Percentiles rank a stretch among this genome's conserved stretches.
Conservation (phyloP, 2,888 invertebrate species). For the Zonitis immaculata region DNA sequence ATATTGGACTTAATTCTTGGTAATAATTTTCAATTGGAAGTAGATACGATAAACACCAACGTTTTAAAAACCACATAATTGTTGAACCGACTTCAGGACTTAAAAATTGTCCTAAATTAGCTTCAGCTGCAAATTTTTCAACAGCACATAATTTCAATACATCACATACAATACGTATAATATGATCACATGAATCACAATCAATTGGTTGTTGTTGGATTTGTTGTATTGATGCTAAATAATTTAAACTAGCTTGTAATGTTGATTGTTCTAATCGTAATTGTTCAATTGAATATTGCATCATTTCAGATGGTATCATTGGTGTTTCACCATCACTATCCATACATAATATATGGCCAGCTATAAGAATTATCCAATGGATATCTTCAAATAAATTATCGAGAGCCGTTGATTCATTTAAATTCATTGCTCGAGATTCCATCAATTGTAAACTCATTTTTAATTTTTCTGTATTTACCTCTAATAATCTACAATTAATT, state of each 20-base stretch:
- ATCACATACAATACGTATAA: conserved; percentile 61
- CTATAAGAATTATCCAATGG: conserved; percentile 82
- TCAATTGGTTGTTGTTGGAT: conserved; percentile 36
- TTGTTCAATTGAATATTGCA: conserved; percentile 56
- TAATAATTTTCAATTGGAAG: conserved; percentile 59
- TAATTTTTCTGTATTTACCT: conserved; percentile 41
- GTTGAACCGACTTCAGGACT: conserved; percentile 77
- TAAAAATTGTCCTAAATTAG: conserved; percentile 61
- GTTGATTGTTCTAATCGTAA: conserved; percentile 37
- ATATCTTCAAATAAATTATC: conserved; percentile 78
- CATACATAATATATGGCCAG: conserved; percentile 64
- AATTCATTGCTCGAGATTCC: conserved; percentile 44
- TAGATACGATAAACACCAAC: conserved; percentile 72
- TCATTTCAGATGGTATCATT: conserved; percentile 62
- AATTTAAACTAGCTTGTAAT: conserved; percentile 44
- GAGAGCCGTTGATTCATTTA: conserved; percentile 45
- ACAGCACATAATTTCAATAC: conserved; percentile 71
- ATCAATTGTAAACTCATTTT: conserved; percentile 41
- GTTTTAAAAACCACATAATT: conserved; percentile 72
- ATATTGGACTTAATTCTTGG: conserved; percentile 54
- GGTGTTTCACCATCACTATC: conserved; percentile 64
- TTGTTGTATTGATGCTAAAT: conserved; percentile 23
- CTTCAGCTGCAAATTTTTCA: conserved; percentile 66
- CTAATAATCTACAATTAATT: conserved; percentile 38
- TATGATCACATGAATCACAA: conserved; percentile 48